Conservation (phyloP, 2,797 vertebrate genomes). For the Heteromormyrus szaboi region DNA sequence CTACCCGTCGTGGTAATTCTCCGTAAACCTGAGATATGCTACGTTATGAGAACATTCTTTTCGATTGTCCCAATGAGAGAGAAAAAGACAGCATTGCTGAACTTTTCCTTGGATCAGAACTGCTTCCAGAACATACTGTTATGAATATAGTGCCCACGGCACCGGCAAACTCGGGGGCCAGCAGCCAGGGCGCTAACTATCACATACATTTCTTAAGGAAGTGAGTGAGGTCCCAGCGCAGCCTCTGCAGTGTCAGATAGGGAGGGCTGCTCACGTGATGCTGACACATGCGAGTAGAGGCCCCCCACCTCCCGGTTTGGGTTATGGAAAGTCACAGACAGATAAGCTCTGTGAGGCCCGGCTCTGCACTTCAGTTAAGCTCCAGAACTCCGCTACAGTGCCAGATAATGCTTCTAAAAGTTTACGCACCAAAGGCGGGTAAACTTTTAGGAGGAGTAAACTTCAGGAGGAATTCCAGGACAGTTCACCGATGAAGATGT, state of each 20-base stretch:
- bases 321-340: not conserved
- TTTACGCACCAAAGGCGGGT: not conserved
- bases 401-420: not conserved
- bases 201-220: slow-evolving; percentile 12
- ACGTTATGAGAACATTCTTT: not conserved
- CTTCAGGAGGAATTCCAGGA: not conserved
- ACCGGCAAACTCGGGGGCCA: too few species aligned
- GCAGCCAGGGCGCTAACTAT: not conserved
- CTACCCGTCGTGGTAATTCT: not conserved
- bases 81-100: not conserved
- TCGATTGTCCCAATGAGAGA: not conserved
- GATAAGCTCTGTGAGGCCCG: not conserved
- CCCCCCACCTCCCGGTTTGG: not conserved
- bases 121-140: not conserved
- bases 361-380: not conserved
- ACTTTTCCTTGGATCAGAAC: not conserved
- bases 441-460: too few species aligned
- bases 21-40: not conserved
- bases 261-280: not conserved
- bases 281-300: not conserved
- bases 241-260: slow-evolving; percentile 1
- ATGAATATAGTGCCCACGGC: not conserved
- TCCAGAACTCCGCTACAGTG: not conserved
- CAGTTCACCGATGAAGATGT: not conserved
- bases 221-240: not conserved